A percentile compares a stretch with the other conserved stretches of the same genome.
Conservation (phyloP, 2,888 invertebrate species). For the Diloba caeruleocephala region DNA sequence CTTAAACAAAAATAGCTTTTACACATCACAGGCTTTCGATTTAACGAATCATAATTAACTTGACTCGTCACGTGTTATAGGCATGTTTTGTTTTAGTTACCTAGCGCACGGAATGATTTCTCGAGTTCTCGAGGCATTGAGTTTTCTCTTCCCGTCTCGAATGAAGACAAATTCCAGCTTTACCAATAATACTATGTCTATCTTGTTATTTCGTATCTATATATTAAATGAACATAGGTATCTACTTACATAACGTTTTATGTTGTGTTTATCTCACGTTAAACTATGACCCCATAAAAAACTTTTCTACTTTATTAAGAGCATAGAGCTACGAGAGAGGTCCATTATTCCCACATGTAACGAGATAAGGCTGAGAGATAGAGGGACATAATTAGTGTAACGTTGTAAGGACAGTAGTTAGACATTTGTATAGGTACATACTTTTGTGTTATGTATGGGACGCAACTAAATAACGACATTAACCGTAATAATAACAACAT, state of each 20-base stretch:
- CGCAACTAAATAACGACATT: constrained; percentile 41
- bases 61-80: too few species aligned
- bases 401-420: constrained; percentile 42
- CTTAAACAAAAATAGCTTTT: too few species aligned
- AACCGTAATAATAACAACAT: constrained; percentile 42
- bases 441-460: constrained; percentile 31
- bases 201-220: constrained; percentile 1
- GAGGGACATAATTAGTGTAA: constrained; percentile 55
- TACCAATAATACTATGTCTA: constrained; percentile 20
- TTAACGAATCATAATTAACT: too few species aligned
- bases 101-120: too few species aligned
- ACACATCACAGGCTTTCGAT: too few species aligned
- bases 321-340: constrained; percentile 33
- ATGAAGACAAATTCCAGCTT: too few species aligned
- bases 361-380: constrained; percentile 51
- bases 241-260: constrained; percentile 3
- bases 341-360: constrained; percentile 48
- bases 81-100: too few species aligned
- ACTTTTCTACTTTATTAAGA: constrained; percentile 41
- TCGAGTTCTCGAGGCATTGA: too few species aligned
- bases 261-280: constrained; percentile 23
- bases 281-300: constrained; percentile 36
- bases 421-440: constrained; percentile 39
- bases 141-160: too few species aligned
- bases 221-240: too few species aligned